Evolutionary conservation across 2,888 invertebrate species (phyloP).

Genomic region (Caenorhabditis afra): DNA sequence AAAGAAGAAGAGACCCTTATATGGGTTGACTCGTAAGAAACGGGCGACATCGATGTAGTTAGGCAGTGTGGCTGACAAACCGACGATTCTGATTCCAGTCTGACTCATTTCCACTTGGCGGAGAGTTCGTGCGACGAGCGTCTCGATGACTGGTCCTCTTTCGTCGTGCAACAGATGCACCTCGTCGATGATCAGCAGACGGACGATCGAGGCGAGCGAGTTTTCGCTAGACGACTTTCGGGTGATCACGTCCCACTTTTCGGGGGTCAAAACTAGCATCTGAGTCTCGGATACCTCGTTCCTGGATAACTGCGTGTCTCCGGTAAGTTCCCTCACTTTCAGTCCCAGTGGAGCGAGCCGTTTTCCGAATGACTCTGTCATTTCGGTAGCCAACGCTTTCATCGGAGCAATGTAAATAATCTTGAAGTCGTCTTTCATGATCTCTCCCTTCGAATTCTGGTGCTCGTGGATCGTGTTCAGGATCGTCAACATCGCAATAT

Average conservation of each 20-base stretch:
- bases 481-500: slow-evolving; percentile 94
- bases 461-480: slow-evolving; percentile 92
- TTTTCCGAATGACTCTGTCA: slow-evolving; percentile 89
- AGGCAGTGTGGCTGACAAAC: slow-evolving; percentile 90
- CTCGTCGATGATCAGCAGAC: slow-evolving; percentile 95
- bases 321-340: slow-evolving; percentile 92
- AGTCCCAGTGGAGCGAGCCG: slow-evolving; percentile 87
- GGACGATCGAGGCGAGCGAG: slow-evolving; percentile 91
- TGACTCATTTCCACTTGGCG: slow-evolving; percentile 86
- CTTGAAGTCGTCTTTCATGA: slow-evolving; percentile 94
- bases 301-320: slow-evolving; percentile 97
- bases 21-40: slow-evolving; percentile 94
- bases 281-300: slow-evolving; percentile 95
- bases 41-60: slow-evolving; percentile 96
- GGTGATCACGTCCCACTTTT: slow-evolving; percentile 99
- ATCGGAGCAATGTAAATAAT: slow-evolving; percentile 99
- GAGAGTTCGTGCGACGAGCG: slow-evolving; percentile 94
- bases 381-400: slow-evolving; percentile 99
- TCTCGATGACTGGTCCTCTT: slow-evolving; percentile 96
- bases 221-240: slow-evolving; percentile 91
- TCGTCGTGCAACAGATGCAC: slow-evolving; percentile 97
- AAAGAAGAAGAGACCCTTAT: slow-evolving; percentile 84
- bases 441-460: slow-evolving; percentile 86
- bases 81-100: slow-evolving; percentile 93
- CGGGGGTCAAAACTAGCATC: slow-evolving; percentile 98